Evolutionary conservation across 2,888 invertebrate species (phyloP).

Genomic region (Orthosia incerta): DNA sequence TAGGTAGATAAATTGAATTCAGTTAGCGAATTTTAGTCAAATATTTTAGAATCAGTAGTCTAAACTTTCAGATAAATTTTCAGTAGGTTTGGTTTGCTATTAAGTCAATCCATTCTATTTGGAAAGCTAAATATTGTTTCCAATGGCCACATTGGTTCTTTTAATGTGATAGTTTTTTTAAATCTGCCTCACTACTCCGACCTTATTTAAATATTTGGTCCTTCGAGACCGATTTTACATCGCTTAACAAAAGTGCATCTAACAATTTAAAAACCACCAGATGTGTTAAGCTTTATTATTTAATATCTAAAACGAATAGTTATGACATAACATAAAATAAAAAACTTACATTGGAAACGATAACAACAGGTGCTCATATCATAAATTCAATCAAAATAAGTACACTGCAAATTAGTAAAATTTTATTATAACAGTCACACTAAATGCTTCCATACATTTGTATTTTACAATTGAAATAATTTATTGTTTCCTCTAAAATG

Average conservation of each 20-base stretch:
- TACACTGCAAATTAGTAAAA: constrained; percentile 3
- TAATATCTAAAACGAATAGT: neutral
- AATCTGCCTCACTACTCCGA: no score
- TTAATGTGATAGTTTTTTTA: no score
- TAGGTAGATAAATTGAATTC: no score
- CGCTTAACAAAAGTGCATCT: neutral
- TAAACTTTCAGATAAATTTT: no score
- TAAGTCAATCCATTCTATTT: no score
- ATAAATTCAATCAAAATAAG: constrained; percentile 40
- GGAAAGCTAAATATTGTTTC: no score
- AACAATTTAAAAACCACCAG: neutral
- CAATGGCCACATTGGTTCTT: no score
- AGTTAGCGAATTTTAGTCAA: no score
- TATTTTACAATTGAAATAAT: constrained; percentile 23
- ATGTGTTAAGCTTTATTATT: neutral
- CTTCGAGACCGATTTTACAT: no score
- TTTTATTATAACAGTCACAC: constrained; percentile 3
- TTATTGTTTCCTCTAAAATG: constrained; percentile 20
- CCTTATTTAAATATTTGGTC: no score
- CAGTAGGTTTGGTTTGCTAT: no score
- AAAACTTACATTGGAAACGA: constrained; percentile 20
- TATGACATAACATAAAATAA: constrained; percentile 1
- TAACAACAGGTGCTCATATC: constrained; percentile 24
- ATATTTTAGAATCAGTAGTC: no score
- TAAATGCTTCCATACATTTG: constrained; percentile 2